Evolutionary conservation across 2,797 vertebrate genomes (phyloP).

Genomic region (Astyanax mexicanus): DNA sequence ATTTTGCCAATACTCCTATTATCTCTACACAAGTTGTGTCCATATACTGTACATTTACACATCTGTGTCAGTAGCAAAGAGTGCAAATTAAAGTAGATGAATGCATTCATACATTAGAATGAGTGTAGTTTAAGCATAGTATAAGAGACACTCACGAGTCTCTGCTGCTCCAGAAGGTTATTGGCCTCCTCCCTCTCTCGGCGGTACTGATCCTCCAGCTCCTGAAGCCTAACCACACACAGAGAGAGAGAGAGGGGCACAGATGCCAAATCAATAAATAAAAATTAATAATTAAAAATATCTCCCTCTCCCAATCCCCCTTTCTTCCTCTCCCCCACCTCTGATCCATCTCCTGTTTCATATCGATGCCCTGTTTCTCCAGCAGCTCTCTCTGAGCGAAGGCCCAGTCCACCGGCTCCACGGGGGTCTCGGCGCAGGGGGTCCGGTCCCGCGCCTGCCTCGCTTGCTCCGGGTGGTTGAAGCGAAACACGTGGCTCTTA

Average conservation of each 20-base stretch:
- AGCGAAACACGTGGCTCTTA: conserved; percentile 97
- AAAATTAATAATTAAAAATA: too few species aligned
- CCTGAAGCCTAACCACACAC: conserved; percentile 85
- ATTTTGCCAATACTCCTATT: too few species aligned
- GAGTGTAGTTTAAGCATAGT: too few species aligned
- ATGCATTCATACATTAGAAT: too few species aligned
- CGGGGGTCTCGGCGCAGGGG: conserved; percentile 90
- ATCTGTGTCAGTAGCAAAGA: too few species aligned
- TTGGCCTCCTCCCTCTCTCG: conserved; percentile 93
- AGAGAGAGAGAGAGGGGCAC: conserved; percentile 39
- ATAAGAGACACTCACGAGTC: conserved; percentile 83
- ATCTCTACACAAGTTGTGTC: too few species aligned
- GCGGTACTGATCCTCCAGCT: conserved; percentile 95
- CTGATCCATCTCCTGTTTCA: conserved; percentile 99
- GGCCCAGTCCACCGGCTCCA: conserved; percentile 96
- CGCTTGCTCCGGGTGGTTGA: conserved; percentile 97
- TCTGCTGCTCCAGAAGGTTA: conserved; percentile 95
- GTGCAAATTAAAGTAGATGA: too few species aligned
- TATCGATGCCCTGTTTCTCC: conserved; percentile 98
- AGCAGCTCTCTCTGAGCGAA: conserved; percentile 96
- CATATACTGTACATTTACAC: too few species aligned
- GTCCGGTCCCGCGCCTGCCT: conserved; percentile 92
- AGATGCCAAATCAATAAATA: conserved; percentile 36
- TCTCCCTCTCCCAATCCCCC: too few species aligned
- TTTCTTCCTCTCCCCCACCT: conserved; percentile 76